phyloP scores from a whole-genome alignment of 2,797 vertebrate genomes.

The Pseudochromis fuscus region DNA sequence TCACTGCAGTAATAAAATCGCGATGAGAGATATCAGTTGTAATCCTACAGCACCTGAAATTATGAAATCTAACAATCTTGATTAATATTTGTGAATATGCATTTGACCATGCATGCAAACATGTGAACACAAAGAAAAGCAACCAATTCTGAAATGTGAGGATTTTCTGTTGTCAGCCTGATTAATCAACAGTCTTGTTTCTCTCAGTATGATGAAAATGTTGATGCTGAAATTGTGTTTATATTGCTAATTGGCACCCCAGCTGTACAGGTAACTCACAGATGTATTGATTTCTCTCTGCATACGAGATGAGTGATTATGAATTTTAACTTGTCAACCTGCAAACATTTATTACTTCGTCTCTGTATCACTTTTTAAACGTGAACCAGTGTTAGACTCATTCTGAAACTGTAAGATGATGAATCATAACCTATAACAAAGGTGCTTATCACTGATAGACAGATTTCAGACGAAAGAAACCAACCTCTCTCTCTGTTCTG shows the following conservation, averaged over 20 bases:
- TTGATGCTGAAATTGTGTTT: slow-evolving; percentile 28
- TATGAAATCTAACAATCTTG: too few relatives aligned
- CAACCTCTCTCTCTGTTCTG: background rate
- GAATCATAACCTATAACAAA: background rate
- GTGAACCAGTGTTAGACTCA: too few relatives aligned
- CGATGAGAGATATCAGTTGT: too few relatives aligned
- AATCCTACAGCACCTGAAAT: too few relatives aligned
- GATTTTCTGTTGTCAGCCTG: background rate
- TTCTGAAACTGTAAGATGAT: background rate
- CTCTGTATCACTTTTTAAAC: too few relatives aligned
- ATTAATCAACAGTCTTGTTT: slow-evolving; percentile 12
- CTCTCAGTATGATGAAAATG: slow-evolving; percentile 44
- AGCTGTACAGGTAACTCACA: slow-evolving; percentile 22
- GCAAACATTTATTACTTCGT: too few relatives aligned
- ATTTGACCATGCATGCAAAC: background rate
- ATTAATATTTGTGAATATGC: too few relatives aligned
- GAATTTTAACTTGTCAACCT: slow-evolving; percentile 17
- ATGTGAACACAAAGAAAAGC: background rate
- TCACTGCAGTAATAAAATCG: background rate
- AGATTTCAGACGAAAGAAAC: too few relatives aligned
- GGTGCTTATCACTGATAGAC: background rate
- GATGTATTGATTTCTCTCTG: slow-evolving; percentile 31
- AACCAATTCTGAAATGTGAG: background rate
- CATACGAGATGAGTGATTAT: slow-evolving; percentile 8
- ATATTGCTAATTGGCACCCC: slow-evolving; percentile 20